Conservation (phyloP, 2,797 vertebrate genomes). For the Epinephelus malabaricus region DNA sequence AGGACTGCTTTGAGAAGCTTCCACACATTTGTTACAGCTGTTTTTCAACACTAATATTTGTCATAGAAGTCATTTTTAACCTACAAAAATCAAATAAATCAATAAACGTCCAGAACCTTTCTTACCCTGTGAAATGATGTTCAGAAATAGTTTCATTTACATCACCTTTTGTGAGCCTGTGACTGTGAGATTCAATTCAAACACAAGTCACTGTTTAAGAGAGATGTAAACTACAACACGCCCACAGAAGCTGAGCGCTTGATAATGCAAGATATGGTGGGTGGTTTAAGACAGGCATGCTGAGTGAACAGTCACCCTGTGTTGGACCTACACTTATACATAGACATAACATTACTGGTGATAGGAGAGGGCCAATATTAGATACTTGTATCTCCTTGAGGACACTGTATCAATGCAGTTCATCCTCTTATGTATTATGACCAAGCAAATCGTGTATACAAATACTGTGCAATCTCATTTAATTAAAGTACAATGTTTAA, state of each 20-base stretch:
- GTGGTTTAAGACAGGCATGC: conserved; percentile 17
- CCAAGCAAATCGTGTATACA: neutral
- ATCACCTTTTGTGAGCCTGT: neutral
- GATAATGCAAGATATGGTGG: conserved; percentile 20
- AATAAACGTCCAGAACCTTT: neutral
- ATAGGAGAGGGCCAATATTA: conserved; percentile 3
- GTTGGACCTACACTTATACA: neutral
- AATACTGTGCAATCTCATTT: neutral
- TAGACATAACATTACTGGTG: neutral
- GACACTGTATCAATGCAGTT: neutral
- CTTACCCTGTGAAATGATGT: neutral
- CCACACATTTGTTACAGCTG: neutral
- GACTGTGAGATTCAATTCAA: neutral
- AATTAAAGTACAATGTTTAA: neutral
- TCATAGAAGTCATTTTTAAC: neutral
- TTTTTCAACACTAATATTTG: neutral
- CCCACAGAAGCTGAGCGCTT: neutral
- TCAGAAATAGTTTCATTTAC: conserved; percentile 1
- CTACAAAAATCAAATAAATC: neutral
- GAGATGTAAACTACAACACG: conserved; percentile 1
- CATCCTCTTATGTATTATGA: conserved; percentile 1
- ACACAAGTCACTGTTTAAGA: conserved; percentile 14
- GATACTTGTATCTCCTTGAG: neutral
- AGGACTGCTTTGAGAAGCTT: neutral
- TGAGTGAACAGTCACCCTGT: neutral